Evolutionary conservation across 2,888 invertebrate genomes (phyloP).

Genomic region (Apodemia zela): DNA sequence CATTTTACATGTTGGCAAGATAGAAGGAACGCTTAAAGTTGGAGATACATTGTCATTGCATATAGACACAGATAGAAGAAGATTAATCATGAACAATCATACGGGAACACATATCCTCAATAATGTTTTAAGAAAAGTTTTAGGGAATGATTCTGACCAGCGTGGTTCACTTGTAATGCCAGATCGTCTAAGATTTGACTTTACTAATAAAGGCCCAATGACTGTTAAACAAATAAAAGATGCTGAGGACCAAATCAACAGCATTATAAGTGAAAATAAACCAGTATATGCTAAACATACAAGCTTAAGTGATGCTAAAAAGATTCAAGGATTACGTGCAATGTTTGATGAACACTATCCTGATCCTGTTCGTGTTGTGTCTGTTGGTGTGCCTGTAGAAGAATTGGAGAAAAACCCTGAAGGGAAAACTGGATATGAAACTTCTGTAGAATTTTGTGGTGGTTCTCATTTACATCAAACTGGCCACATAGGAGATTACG

Average conservation of each 20-base stretch:
- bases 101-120: constrained; percentile 98
- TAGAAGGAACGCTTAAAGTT: constrained; percentile 90
- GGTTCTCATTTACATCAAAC: constrained; percentile 96
- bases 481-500: constrained; percentile 96
- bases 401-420: constrained; percentile 92
- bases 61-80: constrained; percentile 91
- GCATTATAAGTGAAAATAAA: constrained; percentile 87
- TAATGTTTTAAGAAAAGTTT: constrained; percentile 93
- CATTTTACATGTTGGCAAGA: constrained; percentile 94
- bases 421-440: constrained; percentile 87
- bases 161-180: constrained; percentile 98
- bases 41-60: constrained; percentile 92
- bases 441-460: constrained; percentile 99
- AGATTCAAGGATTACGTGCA: constrained; percentile 94
- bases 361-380: constrained; percentile 96
- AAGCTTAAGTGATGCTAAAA: constrained; percentile 91
- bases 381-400: constrained; percentile 95
- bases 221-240: constrained; percentile 92
- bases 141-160: constrained; percentile 96
- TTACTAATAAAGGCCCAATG: constrained; percentile 96
- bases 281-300: constrained; percentile 94
- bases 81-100: constrained; percentile 98
- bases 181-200: constrained; percentile 97
- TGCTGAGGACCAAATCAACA: constrained; percentile 89
- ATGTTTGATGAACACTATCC: constrained; percentile 99